Percentiles rank a stretch among this genome's conserved stretches.
These are phyloP conservation scores for Helostoma temminkii DNA, from an alignment of 2,797 vertebrate species.

Conservation along the genomic window DNA sequence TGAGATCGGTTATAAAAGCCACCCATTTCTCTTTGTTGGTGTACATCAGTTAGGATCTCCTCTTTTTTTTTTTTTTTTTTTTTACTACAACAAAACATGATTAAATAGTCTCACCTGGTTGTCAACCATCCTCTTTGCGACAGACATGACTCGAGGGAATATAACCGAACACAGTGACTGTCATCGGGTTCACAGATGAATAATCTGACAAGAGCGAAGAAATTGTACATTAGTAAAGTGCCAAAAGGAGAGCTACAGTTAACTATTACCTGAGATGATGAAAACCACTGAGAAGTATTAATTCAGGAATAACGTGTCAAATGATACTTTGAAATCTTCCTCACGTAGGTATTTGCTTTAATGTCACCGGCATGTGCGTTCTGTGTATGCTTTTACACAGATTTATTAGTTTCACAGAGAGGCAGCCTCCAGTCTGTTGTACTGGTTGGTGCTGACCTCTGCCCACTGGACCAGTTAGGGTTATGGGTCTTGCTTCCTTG, in stretches of 20 bases:
- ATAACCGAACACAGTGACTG: constrained; percentile 25
- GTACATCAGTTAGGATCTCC: not conserved
- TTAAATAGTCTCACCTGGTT: constrained; percentile 15
- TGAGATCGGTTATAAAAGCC: not conserved
- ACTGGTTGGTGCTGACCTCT: too few relatives aligned
- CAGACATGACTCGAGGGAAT: constrained; percentile 23
- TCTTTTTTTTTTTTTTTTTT: too few relatives aligned
- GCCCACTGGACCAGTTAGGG: too few relatives aligned
- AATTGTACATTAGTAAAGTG: constrained; percentile 9
- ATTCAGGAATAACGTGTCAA: constrained; percentile 47
- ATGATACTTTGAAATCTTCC: too few relatives aligned
- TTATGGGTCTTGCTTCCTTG: too few relatives aligned
- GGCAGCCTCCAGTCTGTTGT: too few relatives aligned
- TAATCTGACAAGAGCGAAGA: constrained; percentile 35
- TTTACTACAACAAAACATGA: constrained; percentile 10
- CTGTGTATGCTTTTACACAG: too few relatives aligned
- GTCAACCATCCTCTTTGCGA: constrained; percentile 18
- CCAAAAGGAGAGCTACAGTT: constrained; percentile 10
- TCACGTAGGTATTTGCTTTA: constrained; percentile 1
- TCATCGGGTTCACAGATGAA: constrained; percentile 36
- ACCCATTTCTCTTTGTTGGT: constrained; percentile 4
- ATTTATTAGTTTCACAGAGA: too few relatives aligned
- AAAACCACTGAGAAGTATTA: constrained; percentile 23
- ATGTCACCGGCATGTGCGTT: not conserved
- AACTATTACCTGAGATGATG: constrained; percentile 32